phyloP scores from a whole-genome alignment of 2,113 vertebrate genomes.

The Glareola pratincola region DNA sequence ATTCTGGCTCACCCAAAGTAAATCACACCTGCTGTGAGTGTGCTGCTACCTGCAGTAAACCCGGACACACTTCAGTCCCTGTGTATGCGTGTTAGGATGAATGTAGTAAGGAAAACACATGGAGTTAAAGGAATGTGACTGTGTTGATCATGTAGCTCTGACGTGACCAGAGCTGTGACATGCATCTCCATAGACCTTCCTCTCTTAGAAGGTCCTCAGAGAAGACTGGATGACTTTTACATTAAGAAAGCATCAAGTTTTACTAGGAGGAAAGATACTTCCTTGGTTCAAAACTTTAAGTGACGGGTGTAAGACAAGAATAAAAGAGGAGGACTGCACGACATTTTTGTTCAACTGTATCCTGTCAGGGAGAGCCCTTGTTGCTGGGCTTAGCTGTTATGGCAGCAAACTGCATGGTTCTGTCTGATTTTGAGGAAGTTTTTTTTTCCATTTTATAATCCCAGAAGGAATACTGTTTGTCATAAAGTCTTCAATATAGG shows the following conservation, averaged over 20 bases:
- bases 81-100: not conserved
- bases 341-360: not conserved
- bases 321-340: not conserved
- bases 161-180: not conserved
- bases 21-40: not conserved
- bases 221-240: not conserved
- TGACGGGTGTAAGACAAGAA: not conserved
- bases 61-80: rapidly evolving
- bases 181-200: not conserved
- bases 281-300: not conserved
- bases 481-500: not conserved
- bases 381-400: not conserved
- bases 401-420: not conserved
- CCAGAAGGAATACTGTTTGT: not conserved
- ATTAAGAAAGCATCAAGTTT: not conserved
- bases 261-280: not conserved
- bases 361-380: not conserved
- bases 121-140: not conserved
- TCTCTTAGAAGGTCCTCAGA: not conserved
- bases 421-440: not conserved
- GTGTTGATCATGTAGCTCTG: not conserved
- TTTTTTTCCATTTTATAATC: not conserved
- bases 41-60: not conserved
- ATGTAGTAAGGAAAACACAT: rapidly evolving
- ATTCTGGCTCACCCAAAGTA: not conserved